These are phyloP conservation scores for Girardinus metallicus DNA, from an alignment of 2,797 vertebrate genomes.

Conservation along the genomic window DNA sequence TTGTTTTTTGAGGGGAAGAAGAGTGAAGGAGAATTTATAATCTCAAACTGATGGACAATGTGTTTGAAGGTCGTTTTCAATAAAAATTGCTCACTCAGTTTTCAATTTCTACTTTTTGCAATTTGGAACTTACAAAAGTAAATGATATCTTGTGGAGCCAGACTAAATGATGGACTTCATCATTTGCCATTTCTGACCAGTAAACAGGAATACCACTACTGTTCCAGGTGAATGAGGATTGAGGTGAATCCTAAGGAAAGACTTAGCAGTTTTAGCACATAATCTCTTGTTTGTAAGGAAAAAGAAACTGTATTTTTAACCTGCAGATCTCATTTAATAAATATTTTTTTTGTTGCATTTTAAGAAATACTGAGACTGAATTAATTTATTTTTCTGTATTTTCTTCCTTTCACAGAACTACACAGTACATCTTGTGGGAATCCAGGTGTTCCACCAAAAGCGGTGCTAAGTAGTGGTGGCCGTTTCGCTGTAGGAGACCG, in stretches of 20 bases:
- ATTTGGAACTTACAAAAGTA: constrained; percentile 1
- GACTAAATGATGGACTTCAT: neutral
- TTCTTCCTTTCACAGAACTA: constrained; percentile 58
- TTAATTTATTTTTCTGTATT: neutral
- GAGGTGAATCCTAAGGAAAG: neutral
- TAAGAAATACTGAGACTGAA: neutral
- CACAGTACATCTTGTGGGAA: constrained; percentile 77
- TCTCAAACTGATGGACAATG: neutral
- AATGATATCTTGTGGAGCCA: neutral
- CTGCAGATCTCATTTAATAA: neutral
- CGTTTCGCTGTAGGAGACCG: constrained; percentile 71
- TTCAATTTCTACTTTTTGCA: neutral
- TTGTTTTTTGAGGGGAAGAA: neutral
- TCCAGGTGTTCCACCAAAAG: constrained; percentile 76
- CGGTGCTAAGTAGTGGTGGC: constrained; percentile 63
- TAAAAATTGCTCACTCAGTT: neutral
- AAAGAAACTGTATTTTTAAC: neutral
- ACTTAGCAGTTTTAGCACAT: neutral
- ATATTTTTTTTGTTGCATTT: neutral
- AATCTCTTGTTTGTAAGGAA: neutral
- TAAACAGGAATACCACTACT: neutral
- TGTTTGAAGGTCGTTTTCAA: neutral
- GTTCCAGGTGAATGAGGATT: neutral
- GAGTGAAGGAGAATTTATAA: neutral
- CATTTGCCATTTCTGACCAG: neutral